Evolutionary conservation across 2,888 invertebrate genomes (phyloP).

Genomic region (Meiosimyza platycephala): DNA sequence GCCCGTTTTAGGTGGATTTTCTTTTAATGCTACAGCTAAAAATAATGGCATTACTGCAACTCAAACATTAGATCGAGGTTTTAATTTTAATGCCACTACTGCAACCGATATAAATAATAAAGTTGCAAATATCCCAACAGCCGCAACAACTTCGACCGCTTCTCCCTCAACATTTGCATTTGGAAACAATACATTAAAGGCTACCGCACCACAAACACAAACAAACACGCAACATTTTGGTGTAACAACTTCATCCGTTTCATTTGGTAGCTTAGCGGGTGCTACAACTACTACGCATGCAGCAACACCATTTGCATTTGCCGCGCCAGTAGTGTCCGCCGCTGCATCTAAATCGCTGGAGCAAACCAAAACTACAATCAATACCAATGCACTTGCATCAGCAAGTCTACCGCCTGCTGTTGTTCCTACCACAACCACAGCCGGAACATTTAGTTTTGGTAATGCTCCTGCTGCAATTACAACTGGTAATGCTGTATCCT

Average conservation of each 20-base stretch:
- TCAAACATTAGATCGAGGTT: constrained; percentile 24
- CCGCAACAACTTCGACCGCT: not conserved
- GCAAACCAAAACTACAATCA: not conserved
- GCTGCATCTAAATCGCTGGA: not conserved
- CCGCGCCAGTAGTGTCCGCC: not conserved
- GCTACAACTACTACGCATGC: not conserved
- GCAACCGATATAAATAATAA: not conserved
- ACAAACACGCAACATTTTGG: not conserved
- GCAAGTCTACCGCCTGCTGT: not conserved
- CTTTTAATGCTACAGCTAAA: constrained; percentile 21
- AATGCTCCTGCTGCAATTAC: constrained; percentile 11
- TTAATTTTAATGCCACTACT: constrained; percentile 29
- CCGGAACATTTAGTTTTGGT: constrained; percentile 18
- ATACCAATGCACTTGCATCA: not conserved
- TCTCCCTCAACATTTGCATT: constrained; percentile 20
- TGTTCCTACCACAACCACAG: not conserved
- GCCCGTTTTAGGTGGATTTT: constrained; percentile 37
- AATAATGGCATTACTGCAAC: not conserved
- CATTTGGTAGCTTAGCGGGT: not conserved
- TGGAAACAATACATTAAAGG: constrained; percentile 10
- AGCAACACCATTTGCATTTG: constrained; percentile 10
- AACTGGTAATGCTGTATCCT: constrained; percentile 34
- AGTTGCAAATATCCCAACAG: not conserved
- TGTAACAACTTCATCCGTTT: constrained; percentile 2
- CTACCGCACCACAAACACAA: not conserved